Percentiles rank a stretch among this genome's conserved stretches.
Evolutionary conservation across 2,113 vertebrate species (phyloP).

Genomic region (Dicrurus megarhynchus): DNA sequence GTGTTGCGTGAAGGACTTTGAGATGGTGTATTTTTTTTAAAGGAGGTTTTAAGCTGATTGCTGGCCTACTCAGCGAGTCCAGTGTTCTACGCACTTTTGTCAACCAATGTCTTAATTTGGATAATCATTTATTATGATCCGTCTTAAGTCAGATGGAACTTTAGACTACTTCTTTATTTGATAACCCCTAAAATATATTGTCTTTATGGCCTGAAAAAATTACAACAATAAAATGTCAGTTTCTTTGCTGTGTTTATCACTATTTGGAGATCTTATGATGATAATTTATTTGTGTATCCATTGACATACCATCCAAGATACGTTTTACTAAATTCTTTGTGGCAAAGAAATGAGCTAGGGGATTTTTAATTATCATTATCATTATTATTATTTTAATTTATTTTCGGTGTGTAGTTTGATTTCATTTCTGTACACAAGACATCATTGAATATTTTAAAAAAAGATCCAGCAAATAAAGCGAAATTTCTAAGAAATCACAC

Average conservation of each 20-base stretch:
- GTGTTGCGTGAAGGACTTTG: background rate
- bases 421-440: background rate
- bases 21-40: background rate
- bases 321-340: background rate
- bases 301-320: background rate
- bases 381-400: background rate
- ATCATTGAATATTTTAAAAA: background rate
- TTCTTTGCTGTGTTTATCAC: background rate
- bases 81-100: background rate
- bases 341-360: background rate
- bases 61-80: background rate
- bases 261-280: background rate
- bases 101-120: background rate
- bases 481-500: background rate
- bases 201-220: background rate
- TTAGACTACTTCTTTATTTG: background rate
- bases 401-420: background rate
- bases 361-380: background rate
- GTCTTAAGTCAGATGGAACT: background rate
- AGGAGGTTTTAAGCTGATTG: background rate
- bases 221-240: background rate
- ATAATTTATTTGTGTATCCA: background rate
- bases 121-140: background rate
- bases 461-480: background rate
- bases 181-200: background rate